phyloP scores from a whole-genome alignment of 2,113 vertebrate genomes.

The Psilopsiagon aurifrons region DNA sequence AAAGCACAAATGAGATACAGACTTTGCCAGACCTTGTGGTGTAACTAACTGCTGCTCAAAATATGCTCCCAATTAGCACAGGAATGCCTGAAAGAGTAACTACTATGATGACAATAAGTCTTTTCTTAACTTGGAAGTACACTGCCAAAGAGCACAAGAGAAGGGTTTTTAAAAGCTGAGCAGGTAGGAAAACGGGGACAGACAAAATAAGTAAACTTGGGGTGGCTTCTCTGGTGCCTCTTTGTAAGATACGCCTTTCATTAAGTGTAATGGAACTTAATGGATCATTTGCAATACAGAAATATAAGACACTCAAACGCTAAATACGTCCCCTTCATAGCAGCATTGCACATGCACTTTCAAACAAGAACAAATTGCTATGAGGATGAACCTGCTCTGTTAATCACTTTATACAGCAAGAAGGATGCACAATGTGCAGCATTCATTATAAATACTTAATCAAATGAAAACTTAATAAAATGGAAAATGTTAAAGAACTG shows the following conservation, averaged over 20 bases:
- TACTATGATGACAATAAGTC: neutral
- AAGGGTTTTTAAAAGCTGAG: conserved; percentile 10
- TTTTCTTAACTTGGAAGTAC: conserved; percentile 13
- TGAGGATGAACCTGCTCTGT: neutral
- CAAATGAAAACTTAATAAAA: neutral
- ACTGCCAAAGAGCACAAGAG: neutral
- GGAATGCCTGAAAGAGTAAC: neutral
- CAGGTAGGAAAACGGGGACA: neutral
- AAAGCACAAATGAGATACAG: neutral
- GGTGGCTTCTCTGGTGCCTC: conserved; percentile 22
- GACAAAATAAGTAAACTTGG: conserved; percentile 27
- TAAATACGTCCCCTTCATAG: neutral
- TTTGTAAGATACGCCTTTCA: conserved; percentile 33
- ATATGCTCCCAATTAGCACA: conserved; percentile 28
- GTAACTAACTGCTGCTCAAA: conserved; percentile 10
- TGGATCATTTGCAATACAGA: conserved; percentile 40
- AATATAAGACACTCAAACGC: neutral
- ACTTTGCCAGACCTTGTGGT: neutral
- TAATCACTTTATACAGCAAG: neutral
- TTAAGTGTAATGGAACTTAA: conserved; percentile 59
- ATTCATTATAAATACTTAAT: neutral
- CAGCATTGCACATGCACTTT: neutral
- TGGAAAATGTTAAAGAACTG: neutral
- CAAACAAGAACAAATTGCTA: neutral
- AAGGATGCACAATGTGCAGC: neutral